Base-by-base conservation (phyloP, 1,140 invertebrate genomes). In the Proales similis region DNA sequence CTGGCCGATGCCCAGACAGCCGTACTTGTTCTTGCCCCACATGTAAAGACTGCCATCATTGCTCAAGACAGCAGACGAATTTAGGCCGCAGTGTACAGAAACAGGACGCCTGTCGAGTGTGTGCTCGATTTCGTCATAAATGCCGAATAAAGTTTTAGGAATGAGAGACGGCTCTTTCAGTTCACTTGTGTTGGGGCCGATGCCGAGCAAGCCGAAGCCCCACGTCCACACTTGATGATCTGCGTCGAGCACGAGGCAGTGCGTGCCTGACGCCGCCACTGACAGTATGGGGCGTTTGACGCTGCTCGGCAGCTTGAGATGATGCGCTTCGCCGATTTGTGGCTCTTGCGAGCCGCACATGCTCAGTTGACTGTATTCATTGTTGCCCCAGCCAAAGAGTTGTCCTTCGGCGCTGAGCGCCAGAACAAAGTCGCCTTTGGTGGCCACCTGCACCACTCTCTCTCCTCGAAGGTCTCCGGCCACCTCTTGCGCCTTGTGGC, bases 321-420 rank as follows among this genome's bases (percentile, higher is more conserved):
- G 70, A 69, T 6, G 71, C 68, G 65, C 69, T 61, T 63, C 70
- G 11, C 30, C 29, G 1, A 47, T 30, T 39, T 63, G 61, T 46
- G 65, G 70, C 47, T 69, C 68, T 47, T 69, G 65, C 9, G 66
- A 70, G 5, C 66, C 69, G 1, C 36, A 22, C 27, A 64, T 51
- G 32, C 78, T 69, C 29, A 97, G 75, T 72, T 96, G 91, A 2
- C 82, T 82, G 71, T 94, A 95, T 77, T 97, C 93, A 1, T 86
- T 86, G 72, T 93, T 96, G 19, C 93, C 92, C 91, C 92, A 97
- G 0, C 90, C 91, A 79, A 94, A 96, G 1, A 94, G 79, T 68
- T 93, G 86, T 17, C 91, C 91, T 71, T 85, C 83, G 67, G 91
- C 89, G 87, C 72, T 48, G 79, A 75, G 47, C 27, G 90, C 92